A percentile compares a stretch with the other conserved stretches of the same genome.
These are phyloP conservation scores for Tetramorium alpestre DNA, from an alignment of 1,140 invertebrate species.

Conservation along the genomic window DNA sequence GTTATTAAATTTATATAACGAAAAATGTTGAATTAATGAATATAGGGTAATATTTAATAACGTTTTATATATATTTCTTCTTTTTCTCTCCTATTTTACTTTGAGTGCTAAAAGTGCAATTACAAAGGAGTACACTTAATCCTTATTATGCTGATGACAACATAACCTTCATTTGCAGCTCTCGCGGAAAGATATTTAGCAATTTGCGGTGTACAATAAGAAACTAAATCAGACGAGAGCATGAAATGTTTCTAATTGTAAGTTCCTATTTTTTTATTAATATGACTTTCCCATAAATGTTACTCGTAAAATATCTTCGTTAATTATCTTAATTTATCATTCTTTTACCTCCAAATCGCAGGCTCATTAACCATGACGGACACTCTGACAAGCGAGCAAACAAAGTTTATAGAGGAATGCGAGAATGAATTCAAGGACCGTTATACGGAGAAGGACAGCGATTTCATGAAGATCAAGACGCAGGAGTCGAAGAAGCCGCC, in stretches of 20 bases:
- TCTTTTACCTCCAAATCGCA: constrained; percentile 6
- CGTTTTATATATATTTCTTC: background rate
- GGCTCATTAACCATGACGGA: constrained; percentile 40
- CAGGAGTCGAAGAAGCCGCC: constrained; percentile 82
- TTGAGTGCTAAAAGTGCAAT: background rate
- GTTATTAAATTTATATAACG: background rate
- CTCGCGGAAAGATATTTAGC: background rate
- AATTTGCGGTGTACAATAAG: background rate
- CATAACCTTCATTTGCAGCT: background rate
- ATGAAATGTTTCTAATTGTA: background rate
- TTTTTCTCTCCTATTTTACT: background rate
- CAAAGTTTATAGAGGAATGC: constrained; percentile 85
- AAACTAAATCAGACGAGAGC: background rate
- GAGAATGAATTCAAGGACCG: constrained; percentile 86
- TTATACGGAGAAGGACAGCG: constrained; percentile 86
- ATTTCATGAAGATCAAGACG: constrained; percentile 83
- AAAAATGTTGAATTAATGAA: too few species aligned
- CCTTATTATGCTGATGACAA: background rate
- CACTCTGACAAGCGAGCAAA: constrained; percentile 68
- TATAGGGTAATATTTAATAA: too few species aligned
- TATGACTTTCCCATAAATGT: background rate
- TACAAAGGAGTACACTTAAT: background rate
- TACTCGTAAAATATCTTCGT: background rate
- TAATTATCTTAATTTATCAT: background rate
- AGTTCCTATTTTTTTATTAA: background rate